phyloP scores from a whole-genome alignment of 2,113 vertebrate genomes.

The Amphiprion percula region DNA sequence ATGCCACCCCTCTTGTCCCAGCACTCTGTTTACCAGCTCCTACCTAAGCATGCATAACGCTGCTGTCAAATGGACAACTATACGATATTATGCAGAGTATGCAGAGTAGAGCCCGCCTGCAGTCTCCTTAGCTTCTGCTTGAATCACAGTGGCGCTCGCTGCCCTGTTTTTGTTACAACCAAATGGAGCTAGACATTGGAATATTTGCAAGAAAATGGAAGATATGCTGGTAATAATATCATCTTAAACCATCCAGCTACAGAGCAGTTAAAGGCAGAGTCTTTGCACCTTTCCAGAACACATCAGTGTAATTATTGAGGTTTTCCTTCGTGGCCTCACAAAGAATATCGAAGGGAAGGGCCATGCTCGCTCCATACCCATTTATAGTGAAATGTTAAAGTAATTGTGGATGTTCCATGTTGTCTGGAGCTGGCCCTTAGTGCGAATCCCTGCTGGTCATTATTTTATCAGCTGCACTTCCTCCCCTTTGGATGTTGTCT shows the following conservation, averaged over 20 bases:
- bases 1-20: not conserved
- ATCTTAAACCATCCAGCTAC: too few relatives aligned
- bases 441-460: not conserved
- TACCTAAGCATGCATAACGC: not conserved
- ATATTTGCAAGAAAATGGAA: not conserved
- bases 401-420: not conserved
- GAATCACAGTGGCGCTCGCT: too few relatives aligned
- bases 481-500: constrained; percentile 6
- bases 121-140: not conserved
- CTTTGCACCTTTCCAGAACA: too few relatives aligned
- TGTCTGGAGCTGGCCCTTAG: not conserved
- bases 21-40: not conserved
- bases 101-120: not conserved
- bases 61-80: not conserved
- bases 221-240: too few relatives aligned
- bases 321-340: too few relatives aligned
- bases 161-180: not conserved
- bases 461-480: not conserved
- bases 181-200: not conserved
- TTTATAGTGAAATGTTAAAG: not conserved
- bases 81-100: not conserved
- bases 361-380: not conserved
- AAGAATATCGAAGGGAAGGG: not conserved
- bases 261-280: too few relatives aligned
- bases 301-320: not conserved